Percentiles rank a stretch among this genome's conserved stretches.
Conservation (phyloP, 1,140 invertebrate species). For the Brachionus manjavacas region DNA sequence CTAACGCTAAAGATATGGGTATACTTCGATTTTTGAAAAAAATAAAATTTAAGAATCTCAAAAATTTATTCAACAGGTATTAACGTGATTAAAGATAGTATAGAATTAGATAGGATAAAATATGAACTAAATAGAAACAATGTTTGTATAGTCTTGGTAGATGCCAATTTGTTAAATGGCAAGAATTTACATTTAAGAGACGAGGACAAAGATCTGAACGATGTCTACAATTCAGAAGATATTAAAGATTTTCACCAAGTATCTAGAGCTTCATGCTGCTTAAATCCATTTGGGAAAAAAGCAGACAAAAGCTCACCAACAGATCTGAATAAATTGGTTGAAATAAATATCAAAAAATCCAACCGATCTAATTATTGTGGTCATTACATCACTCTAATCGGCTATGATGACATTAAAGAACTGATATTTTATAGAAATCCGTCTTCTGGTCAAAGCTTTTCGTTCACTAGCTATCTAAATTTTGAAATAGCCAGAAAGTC, state of each 20-base stretch:
- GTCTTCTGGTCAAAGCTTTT: not conserved
- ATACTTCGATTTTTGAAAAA: not conserved
- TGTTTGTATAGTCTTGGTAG: conserved; percentile 32
- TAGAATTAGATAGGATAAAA: not conserved
- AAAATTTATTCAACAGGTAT: not conserved
- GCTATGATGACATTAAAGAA: conserved; percentile 16
- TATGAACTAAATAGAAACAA: not conserved
- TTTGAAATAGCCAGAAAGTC: conserved; percentile 38
- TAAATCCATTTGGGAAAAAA: not conserved
- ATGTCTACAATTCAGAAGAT: not conserved
- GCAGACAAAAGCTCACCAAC: not conserved
- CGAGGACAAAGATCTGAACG: not conserved
- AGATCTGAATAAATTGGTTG: not conserved
- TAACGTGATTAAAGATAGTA: not conserved
- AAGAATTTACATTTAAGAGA: not conserved
- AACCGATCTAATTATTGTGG: not conserved
- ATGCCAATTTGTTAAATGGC: conserved; percentile 22
- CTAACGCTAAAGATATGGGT: not conserved
- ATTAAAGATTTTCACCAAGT: not conserved
- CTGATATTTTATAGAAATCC: conserved; percentile 28
- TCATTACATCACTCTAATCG: conserved; percentile 20
- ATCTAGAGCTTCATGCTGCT: not conserved
- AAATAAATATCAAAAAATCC: not conserved
- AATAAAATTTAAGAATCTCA: not conserved
- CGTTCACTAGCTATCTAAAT: conserved; percentile 20